Conservation (phyloP, 1,140 invertebrate species). For the Drosophila pallidifrons region DNA sequence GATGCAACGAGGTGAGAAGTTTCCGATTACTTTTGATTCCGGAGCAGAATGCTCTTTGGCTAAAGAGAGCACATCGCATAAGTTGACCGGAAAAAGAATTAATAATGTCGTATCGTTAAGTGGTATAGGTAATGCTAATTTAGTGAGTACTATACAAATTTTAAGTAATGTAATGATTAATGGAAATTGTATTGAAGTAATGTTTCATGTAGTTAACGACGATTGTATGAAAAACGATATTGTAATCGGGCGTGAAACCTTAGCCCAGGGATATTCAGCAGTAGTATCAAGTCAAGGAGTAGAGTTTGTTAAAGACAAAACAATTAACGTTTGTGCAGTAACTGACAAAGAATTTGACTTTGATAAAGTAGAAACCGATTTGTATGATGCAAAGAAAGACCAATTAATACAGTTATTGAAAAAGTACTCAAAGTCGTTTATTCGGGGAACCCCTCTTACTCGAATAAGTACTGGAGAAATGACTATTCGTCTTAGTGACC, state of each 20-base stretch:
- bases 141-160: slow-evolving; percentile 12
- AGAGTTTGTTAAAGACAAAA: too few species aligned
- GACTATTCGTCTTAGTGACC: slow-evolving; percentile 10
- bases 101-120: slow-evolving; percentile 15
- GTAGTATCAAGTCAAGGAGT: too few species aligned
- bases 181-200: slow-evolving; percentile 11
- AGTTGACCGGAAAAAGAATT: neutral
- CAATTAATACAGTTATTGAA: too few species aligned
- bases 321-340: too few species aligned
- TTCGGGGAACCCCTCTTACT: too few species aligned
- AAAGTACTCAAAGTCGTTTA: too few species aligned
- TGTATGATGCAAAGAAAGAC: too few species aligned
- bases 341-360: too few species aligned
- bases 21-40: slow-evolving; percentile 20
- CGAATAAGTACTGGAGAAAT: slow-evolving; percentile 9
- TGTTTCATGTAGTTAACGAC: slow-evolving; percentile 6
- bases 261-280: slow-evolving; percentile 8
- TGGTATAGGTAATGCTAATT: slow-evolving; percentile 10
- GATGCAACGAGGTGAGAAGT: slow-evolving; percentile 19
- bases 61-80: neutral
- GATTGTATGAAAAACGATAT: slow-evolving; percentile 18
- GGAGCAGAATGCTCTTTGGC: neutral
- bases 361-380: too few species aligned
- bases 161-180: slow-evolving; percentile 16
- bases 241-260: slow-evolving; percentile 21